Base-by-base conservation (phyloP, 2,888 invertebrate genomes). In the Cryptocephalus primarius region DNA sequence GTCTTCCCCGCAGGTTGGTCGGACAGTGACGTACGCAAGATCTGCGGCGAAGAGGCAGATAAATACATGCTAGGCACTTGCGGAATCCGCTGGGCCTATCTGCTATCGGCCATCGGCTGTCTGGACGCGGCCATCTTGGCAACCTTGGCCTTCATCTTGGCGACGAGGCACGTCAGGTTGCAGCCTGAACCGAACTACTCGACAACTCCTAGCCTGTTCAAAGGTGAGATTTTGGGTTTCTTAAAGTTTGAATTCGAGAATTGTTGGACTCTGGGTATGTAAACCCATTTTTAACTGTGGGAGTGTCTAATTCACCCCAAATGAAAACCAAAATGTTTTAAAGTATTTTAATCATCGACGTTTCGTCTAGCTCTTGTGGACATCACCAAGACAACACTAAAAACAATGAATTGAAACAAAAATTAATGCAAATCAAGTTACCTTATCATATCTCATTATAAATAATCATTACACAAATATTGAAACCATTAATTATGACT, bases 1-100 rank as follows among this genome's bases (percentile, higher is more conserved):
- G 80, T 88, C 40, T 96, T 86, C 73, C 95, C 96, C 0, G 84
- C 88, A 8, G 94, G 90, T 1, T 96, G 94, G 92, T 84, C 88
- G 62, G 84, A 89, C 44, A 78, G 83, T 2, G 76, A 81, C 47
- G 88, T 95, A 33, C 80, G 84, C 53, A 82, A 83, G 62, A 86
- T 94, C 1, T 96, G 96, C 62, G 92, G 92, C 0, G 40, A 50
- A 1, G 79, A 83, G 9, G 86, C 88, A 0, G 85, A 85, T 60
- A 84, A 84, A 59, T 88, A 82, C 55, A 74, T 77, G 61, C 74
- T 77, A 71, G 95, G 92, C 34, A 81, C 85, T 22, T 96, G 96
- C 66, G 86, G 85, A 52, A 79, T 96, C 45, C 80, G 91, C 61
- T 93, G 93, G 93, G 94, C 94, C 4, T 94, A 90, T 71, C 82